Percentiles rank a stretch among this genome's conserved stretches.
Evolutionary conservation across 2,113 vertebrate genomes (phyloP).

Genomic region (Ailuropoda melanoleuca): DNA sequence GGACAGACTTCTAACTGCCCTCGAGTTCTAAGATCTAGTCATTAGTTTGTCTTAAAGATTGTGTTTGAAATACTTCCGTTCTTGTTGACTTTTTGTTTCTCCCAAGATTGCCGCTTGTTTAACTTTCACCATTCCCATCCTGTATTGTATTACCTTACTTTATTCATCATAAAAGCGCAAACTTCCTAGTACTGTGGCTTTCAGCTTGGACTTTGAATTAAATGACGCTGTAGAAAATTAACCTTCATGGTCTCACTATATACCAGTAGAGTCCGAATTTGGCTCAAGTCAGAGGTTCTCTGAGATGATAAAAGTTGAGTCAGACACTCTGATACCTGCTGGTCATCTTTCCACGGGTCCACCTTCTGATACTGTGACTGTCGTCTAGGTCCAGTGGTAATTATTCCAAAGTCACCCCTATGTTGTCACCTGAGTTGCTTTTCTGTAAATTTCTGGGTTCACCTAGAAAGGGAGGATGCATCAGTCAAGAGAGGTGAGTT

Average conservation of each 20-base stretch:
- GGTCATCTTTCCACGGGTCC: background rate
- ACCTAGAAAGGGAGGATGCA: background rate
- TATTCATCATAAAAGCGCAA: conserved; percentile 49
- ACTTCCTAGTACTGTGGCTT: conserved; percentile 64
- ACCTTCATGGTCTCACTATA: background rate
- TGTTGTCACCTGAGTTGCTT: background rate
- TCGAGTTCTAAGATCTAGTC: background rate
- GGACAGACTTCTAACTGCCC: background rate
- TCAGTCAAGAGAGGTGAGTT: background rate
- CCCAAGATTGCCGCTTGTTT: conserved; percentile 19
- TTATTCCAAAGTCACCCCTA: background rate
- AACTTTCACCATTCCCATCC: conserved; percentile 57
- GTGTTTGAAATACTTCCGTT: conserved; percentile 49
- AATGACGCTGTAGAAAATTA: conserved; percentile 47
- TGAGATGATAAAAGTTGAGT: background rate
- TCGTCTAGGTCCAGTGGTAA: background rate
- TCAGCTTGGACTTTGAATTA: conserved; percentile 50
- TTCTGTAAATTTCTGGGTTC: background rate
- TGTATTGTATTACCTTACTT: conserved; percentile 45
- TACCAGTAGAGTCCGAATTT: background rate
- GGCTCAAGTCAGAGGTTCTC: conserved; percentile 36
- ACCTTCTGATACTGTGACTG: background rate
- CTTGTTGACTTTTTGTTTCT: conserved; percentile 22
- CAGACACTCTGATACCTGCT: background rate
- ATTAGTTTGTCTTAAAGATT: conserved; percentile 28